Base-by-base conservation (phyloP, 2,888 invertebrate species). In the Andrena dorsata region DNA sequence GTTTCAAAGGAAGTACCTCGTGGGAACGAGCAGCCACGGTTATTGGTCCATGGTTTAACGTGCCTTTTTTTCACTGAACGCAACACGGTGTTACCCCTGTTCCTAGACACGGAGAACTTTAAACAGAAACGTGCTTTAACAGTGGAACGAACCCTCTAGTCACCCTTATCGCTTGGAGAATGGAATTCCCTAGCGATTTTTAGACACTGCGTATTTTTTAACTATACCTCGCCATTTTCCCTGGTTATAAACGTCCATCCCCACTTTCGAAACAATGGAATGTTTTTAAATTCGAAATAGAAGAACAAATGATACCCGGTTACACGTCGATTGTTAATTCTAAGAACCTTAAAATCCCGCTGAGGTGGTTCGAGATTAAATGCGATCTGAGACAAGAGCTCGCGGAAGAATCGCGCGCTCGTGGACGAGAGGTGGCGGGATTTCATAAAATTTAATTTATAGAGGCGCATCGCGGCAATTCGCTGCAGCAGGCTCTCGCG, bases 1-100 rank as follows among this genome's bases (percentile, higher is more conserved):
- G 60, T 23, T 61, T 61, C 58, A 61, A 76, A 71, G 41, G 65
- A 41, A 71, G 76, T 28, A 41, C 61, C 76, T 35, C 70, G 30
- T 70, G 76, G 70, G 53, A 65, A 61, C 70, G 76, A 70, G 41
- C 65, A 32, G n/a, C 5, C 28, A 76, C 63, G 80, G 65, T 76
- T 80, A 80, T 76, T 56, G 75, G 61, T 65, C 60, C 49, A n/a
- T 60, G 58, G 58, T 60, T 75, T 64, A 53, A 20, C 65, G 58
- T n/a, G n/a, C 28, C 32, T 68, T 49, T 64, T 63, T 75, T 49
- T 26, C 32, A 26, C 26, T 32, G 63, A 35, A 16, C 56, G 28
- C 16, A 51, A 49, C 35, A 63, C 74, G 47, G 23, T 65, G 58
- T 26, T 30, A 56, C 26, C 51, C 58, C 49, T 16, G 47, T 32